Base-by-base conservation (phyloP, 2,113 vertebrate genomes). In the Empidonax traillii region DNA sequence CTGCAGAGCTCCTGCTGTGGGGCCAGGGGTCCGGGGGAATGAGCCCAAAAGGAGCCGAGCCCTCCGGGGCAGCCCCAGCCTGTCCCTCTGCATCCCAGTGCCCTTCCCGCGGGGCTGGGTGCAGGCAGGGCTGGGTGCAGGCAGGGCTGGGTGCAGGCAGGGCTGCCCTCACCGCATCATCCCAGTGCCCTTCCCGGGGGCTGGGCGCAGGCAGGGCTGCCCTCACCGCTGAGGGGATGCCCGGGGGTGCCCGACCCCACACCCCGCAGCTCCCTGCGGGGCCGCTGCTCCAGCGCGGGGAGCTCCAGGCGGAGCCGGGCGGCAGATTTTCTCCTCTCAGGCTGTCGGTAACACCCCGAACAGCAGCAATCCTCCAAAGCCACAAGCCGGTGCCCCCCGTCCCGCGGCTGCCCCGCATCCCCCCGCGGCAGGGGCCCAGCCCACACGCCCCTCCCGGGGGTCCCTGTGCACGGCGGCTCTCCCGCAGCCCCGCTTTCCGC, bases 31-130 rank as follows among this genome's bases (percentile, higher is more conserved):
- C 14, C 30, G 14, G 52, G 35, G 39, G 28, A 49, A 65, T 0
- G 2, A 63, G 53, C 43, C 55, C 49, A n/a, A 25, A 49, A 49
- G 12, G 1, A 1, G 30, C 80, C 41, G 35, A 65, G 28, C 20
- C 11, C 27, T 27, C 19, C 12, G 2, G 56, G 20, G 20, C 69
- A 58, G 22, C n/a, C 18, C 25, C 55, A 22, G 47, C 22, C 24
- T 33, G 21, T 18, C 2, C 4, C 53, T 12, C 68, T 13, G 63
- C 69, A 23, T 4, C 19, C 17, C 11, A 2, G 30, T 2, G 44
- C 10, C 69, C 9, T 9, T 8, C 6, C 2, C 3, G 9, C 4
- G 12, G 0, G 28, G 8, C 61, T 2, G 8, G 43, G 23, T 3
- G 39, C 39, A 12, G 39, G 39, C 39, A 41, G 39, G 39, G 39